These are phyloP conservation scores for Zygogramma bicolorata DNA, from an alignment of 2,888 invertebrate genomes.

Conservation along the genomic window DNA sequence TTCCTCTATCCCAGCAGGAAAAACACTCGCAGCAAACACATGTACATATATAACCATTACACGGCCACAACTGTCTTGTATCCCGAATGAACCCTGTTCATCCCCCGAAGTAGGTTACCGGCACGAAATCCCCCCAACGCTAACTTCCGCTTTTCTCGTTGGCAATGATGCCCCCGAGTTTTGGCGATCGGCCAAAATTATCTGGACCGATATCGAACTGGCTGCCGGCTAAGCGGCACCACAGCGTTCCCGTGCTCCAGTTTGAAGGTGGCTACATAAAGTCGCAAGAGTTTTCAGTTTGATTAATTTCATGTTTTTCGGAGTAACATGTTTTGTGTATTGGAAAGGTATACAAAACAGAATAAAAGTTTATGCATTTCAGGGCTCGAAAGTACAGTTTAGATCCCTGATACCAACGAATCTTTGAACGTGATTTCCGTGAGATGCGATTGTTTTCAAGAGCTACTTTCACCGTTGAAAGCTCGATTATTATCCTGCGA, in stretches of 20 bases:
- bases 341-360: too few species aligned
- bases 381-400: too few species aligned
- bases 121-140: neutral
- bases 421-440: too few species aligned
- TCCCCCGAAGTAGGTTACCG: neutral
- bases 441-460: too few species aligned
- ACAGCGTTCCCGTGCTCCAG: neutral
- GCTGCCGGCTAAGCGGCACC: conserved; percentile 36
- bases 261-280: too few species aligned
- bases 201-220: conserved; percentile 54
- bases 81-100: neutral
- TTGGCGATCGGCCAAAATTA: conserved; percentile 53
- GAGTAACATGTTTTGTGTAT: too few species aligned
- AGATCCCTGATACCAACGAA: too few species aligned
- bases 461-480: too few species aligned
- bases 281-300: too few species aligned
- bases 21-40: neutral
- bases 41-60: neutral
- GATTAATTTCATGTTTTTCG: too few species aligned
- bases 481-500: too few species aligned
- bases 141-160: neutral
- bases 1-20: neutral
- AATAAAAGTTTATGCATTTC: too few species aligned
- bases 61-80: neutral
- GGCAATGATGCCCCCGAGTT: conserved; percentile 28